These are phyloP conservation scores for Lasioglossum morio DNA, from an alignment of 2,888 invertebrate species.

Conservation along the genomic window DNA sequence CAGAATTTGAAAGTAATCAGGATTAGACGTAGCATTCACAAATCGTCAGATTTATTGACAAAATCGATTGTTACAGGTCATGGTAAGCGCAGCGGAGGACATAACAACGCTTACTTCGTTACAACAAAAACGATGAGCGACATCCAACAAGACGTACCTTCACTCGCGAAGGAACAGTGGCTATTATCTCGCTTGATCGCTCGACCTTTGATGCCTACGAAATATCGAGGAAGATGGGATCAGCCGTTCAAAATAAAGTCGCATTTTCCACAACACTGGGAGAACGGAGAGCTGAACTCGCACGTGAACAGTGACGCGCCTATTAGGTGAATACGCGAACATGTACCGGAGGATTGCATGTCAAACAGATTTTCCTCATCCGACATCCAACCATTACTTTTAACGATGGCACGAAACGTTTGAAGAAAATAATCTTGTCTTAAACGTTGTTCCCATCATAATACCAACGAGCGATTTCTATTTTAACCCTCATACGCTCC, in stretches of 20 bases:
- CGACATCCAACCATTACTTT: not conserved
- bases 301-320: conserved; percentile 35
- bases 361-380: not conserved
- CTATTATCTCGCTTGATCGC: conserved; percentile 71
- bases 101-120: conserved; percentile 41
- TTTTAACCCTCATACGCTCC: not conserved
- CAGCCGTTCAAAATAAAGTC: conserved; percentile 54
- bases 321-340: conserved; percentile 37
- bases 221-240: conserved; percentile 63
- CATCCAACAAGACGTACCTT: conserved; percentile 40
- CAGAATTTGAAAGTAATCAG: not conserved
- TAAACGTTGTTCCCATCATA: not conserved
- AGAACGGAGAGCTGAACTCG: conserved; percentile 32
- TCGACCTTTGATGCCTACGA: conserved; percentile 59
- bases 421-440: not conserved
- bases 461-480: not conserved
- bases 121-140: conserved; percentile 45
- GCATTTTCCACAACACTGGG: conserved; percentile 52
- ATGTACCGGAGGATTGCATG: not conserved
- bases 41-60: not conserved
- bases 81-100: conserved; percentile 86
- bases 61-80: conserved; percentile 85
- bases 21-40: not conserved
- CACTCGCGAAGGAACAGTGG: conserved; percentile 63
- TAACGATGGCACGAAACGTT: not conserved